Evolutionary conservation across 2,888 invertebrate species (phyloP).

Genomic region (Notocelia uddmanniana): DNA sequence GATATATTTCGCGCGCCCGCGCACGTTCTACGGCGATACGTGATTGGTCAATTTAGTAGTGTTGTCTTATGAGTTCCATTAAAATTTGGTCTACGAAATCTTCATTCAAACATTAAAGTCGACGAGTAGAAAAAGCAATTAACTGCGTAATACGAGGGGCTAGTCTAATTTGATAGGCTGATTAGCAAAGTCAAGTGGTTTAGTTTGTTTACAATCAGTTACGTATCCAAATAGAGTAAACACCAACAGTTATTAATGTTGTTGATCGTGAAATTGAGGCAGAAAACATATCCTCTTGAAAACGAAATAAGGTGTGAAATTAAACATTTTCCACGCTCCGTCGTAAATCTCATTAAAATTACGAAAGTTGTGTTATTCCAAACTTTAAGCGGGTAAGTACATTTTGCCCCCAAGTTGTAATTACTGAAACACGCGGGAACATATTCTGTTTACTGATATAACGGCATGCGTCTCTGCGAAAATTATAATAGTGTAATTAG

Average conservation of each 20-base stretch:
- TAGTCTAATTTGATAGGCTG: too few species aligned
- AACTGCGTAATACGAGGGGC: too few species aligned
- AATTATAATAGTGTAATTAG: neutral
- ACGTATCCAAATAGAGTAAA: too few species aligned
- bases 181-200: too few species aligned
- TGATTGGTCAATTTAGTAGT: too few species aligned
- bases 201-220: too few species aligned
- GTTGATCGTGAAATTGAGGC: neutral
- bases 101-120: too few species aligned
- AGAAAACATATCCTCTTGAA: neutral
- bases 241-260: neutral
- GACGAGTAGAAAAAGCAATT: too few species aligned
- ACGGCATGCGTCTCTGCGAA: neutral
- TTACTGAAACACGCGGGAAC: constrained; percentile 2
- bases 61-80: too few species aligned
- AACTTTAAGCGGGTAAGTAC: constrained; percentile 14
- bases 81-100: too few species aligned
- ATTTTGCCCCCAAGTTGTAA: constrained; percentile 5
- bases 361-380: constrained; percentile 13
- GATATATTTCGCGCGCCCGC: too few species aligned
- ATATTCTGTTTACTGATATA: neutral
- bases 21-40: too few species aligned
- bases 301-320: constrained; percentile 5
- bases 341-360: constrained; percentile 26
- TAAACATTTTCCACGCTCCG: constrained; percentile 9